phyloP scores from a whole-genome alignment of 2,113 vertebrate species.

The Grus americana region DNA sequence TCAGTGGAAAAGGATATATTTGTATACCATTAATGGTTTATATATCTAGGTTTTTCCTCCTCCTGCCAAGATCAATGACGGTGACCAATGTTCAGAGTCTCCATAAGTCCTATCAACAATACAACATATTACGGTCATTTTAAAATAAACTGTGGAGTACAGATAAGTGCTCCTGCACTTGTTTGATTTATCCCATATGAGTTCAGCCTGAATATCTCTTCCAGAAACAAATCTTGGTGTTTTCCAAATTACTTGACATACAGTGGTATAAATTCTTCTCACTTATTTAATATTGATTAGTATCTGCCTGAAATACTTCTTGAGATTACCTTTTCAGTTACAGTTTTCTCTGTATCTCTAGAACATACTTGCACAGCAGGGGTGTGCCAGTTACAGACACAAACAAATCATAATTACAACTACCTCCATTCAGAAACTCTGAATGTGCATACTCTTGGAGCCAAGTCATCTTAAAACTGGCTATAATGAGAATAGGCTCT shows the following conservation, averaged over 20 bases:
- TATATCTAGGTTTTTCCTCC: neutral
- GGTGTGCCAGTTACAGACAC: neutral
- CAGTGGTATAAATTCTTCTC: neutral
- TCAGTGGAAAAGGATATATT: neutral
- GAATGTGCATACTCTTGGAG: neutral
- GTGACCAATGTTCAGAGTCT: neutral
- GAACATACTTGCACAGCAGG: neutral
- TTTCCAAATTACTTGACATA: neutral
- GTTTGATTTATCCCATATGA: neutral
- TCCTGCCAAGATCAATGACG: neutral
- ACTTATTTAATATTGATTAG: neutral
- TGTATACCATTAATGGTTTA: neutral
- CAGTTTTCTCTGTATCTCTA: neutral
- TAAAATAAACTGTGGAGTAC: neutral
- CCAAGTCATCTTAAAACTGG: neutral
- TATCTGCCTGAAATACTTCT: neutral
- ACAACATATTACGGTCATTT: neutral
- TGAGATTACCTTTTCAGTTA: neutral
- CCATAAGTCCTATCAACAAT: neutral
- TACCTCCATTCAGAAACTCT: neutral
- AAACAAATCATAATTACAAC: neutral
- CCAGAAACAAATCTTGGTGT: neutral
- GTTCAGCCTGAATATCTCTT: neutral
- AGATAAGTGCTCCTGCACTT: neutral
- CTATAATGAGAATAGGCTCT: neutral